These are phyloP conservation scores for Pseudomyrmex concolor DNA, from an alignment of 1,140 invertebrate genomes.

Conservation along the genomic window DNA sequence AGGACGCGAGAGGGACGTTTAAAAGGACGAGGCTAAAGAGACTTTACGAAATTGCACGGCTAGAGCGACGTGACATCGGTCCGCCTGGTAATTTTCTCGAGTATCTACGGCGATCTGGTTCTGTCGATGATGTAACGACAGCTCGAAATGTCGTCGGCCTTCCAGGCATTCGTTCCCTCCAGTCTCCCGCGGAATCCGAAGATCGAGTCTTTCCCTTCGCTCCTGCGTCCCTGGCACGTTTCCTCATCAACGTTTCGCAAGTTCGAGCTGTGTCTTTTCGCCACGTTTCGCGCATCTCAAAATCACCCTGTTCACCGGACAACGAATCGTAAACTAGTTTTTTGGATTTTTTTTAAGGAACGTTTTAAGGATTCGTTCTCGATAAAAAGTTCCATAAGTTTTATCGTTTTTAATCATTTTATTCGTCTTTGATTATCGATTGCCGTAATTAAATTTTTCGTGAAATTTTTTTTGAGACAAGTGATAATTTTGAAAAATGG, in stretches of 20 bases:
- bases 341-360: too few species aligned
- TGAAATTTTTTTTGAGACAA: too few species aligned
- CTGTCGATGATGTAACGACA: constrained; percentile 73
- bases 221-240: constrained; percentile 72
- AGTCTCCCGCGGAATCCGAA: constrained; percentile 69
- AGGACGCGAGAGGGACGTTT: neutral
- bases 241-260: constrained; percentile 72
- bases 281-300: constrained; percentile 47
- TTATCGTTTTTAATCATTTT: too few species aligned
- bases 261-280: constrained; percentile 38
- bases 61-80: constrained; percentile 50
- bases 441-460: too few species aligned
- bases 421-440: too few species aligned
- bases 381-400: neutral
- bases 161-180: constrained; percentile 72
- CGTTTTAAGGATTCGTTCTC: too few species aligned
- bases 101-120: constrained; percentile 72
- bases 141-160: constrained; percentile 75
- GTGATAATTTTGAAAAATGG: too few species aligned
- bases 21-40: constrained; percentile 24
- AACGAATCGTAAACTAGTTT: too few species aligned
- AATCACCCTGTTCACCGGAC: constrained; percentile 1
- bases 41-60: constrained; percentile 49
- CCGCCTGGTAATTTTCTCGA: constrained; percentile 62
- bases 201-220: constrained; percentile 73